These are phyloP conservation scores for Callospermophilus lateralis DNA, from an alignment of 2,113 vertebrate species.

Conservation along the genomic window DNA sequence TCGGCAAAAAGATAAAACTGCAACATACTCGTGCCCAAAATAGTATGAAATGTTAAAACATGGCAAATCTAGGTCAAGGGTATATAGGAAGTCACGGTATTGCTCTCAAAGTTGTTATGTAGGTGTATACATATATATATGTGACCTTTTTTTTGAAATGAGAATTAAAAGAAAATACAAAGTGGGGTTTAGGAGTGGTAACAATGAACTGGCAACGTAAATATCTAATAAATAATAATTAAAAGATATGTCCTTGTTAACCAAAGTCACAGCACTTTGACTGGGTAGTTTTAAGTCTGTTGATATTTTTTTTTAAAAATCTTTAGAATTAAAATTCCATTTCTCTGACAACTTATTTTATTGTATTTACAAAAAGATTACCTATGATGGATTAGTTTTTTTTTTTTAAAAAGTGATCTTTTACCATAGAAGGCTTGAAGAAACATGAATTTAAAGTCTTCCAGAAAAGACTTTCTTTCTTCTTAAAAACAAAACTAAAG, in stretches of 20 bases:
- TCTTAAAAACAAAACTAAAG: slow-evolving; percentile 7
- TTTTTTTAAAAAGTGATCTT: background rate
- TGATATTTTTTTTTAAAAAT: background rate
- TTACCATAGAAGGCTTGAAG: background rate
- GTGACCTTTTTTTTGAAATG: background rate
- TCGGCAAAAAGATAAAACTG: background rate
- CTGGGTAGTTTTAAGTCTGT: background rate
- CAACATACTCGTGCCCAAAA: background rate
- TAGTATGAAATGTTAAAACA: background rate
- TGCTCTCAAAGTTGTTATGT: background rate
- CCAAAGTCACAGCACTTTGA: background rate
- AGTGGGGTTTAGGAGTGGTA: background rate
- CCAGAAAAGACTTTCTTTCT: background rate
- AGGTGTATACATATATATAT: background rate
- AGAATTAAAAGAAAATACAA: background rate
- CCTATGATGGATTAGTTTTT: background rate
- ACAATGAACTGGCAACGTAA: background rate
- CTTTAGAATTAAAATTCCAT: background rate
- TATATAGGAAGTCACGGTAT: background rate
- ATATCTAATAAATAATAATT: background rate
- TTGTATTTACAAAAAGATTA: background rate
- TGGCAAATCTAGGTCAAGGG: background rate
- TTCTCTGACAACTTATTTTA: slow-evolving; percentile 45
- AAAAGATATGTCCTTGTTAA: background rate
- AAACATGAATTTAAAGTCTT: slow-evolving; percentile 37